phyloP scores from a whole-genome alignment of 2,797 vertebrate species.

The Hippocampus kuda region DNA sequence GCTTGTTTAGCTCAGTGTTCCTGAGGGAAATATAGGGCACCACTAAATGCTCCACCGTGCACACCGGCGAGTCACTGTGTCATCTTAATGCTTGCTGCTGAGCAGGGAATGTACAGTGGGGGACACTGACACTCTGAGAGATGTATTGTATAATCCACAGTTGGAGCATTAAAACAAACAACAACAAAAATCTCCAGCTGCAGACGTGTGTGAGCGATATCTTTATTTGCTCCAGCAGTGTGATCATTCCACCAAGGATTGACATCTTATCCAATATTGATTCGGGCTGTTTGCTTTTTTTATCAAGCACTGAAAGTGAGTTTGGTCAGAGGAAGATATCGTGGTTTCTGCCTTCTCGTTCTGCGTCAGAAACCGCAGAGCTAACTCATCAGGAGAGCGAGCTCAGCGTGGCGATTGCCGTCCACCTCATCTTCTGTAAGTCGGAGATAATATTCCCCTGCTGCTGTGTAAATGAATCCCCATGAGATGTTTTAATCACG shows the following conservation, averaged over 20 bases:
- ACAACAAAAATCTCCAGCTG: neutral
- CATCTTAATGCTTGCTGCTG: slow-evolving; percentile 3
- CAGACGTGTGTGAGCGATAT: neutral
- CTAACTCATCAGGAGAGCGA: slow-evolving; percentile 51
- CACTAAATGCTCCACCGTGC: neutral
- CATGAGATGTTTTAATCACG: slow-evolving; percentile 14
- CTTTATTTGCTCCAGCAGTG: neutral
- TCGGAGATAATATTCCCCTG: slow-evolving; percentile 23
- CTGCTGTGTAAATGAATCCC: slow-evolving; percentile 18
- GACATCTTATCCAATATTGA: neutral
- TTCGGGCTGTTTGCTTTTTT: neutral
- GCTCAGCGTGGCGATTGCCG: slow-evolving; percentile 63
- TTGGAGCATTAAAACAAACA: neutral
- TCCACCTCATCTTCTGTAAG: slow-evolving; percentile 68
- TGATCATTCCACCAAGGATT: neutral
- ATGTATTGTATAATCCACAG: neutral
- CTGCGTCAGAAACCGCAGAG: slow-evolving; percentile 29
- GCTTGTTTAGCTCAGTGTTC: neutral
- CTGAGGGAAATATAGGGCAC: neutral
- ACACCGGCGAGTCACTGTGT: neutral
- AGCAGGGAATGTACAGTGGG: neutral
- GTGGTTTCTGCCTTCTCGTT: slow-evolving; percentile 45
- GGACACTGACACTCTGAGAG: slow-evolving; percentile 1
- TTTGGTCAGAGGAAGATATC: slow-evolving; percentile 50
- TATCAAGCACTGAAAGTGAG: slow-evolving; percentile 15